phyloP scores from a whole-genome alignment of 1,140 invertebrate species.

The Bombus confusus region DNA sequence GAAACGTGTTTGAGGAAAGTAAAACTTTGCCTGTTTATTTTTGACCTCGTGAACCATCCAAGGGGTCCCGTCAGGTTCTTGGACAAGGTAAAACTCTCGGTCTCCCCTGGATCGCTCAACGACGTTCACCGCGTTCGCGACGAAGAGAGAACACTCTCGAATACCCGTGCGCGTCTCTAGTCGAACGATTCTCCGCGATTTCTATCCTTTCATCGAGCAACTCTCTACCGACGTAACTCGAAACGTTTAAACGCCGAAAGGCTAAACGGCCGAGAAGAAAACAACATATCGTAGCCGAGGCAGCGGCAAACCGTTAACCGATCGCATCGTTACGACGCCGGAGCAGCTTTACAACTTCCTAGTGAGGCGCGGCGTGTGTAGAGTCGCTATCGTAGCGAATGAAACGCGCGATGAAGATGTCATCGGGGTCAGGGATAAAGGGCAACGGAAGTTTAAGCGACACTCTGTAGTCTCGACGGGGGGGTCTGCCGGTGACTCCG shows the following conservation, averaged over 20 bases:
- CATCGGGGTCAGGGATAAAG: slow-evolving; percentile 38
- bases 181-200: background rate
- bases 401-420: slow-evolving; percentile 45
- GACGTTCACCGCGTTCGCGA: background rate
- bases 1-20: slow-evolving; percentile 58
- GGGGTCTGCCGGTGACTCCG: slow-evolving; percentile 62
- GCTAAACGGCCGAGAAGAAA: background rate
- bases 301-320: slow-evolving; percentile 1
- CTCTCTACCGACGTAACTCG: too few species aligned
- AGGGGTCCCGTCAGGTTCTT: slow-evolving; percentile 44
- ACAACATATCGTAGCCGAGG: background rate
- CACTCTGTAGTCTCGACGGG: slow-evolving; percentile 58
- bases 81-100: slow-evolving; percentile 44
- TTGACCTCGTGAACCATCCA: slow-evolving; percentile 62
- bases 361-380: background rate
- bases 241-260: background rate
- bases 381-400: background rate
- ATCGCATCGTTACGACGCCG: background rate
- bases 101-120: slow-evolving; percentile 21
- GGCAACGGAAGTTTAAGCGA: slow-evolving; percentile 61
- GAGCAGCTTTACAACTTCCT: background rate
- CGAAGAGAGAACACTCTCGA: background rate
- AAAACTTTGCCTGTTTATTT: slow-evolving; percentile 71
- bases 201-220: background rate
- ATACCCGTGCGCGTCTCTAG: background rate